Base-by-base conservation (phyloP, 2,113 vertebrate genomes). In the Pseudopodoces humilis region DNA sequence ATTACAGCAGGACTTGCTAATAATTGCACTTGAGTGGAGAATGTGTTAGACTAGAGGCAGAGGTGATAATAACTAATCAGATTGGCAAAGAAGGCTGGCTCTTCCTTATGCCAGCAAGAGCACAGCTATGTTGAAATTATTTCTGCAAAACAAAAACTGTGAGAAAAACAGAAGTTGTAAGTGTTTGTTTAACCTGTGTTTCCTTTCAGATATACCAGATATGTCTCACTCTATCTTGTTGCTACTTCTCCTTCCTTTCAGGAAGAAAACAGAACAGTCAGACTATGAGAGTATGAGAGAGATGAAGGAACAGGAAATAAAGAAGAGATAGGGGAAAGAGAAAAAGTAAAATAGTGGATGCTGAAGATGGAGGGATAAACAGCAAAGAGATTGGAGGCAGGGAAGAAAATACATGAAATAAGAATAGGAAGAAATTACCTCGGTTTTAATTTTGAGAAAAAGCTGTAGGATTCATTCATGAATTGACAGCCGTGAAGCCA, bases 171-270 rank as follows among this genome's bases (percentile, higher is more conserved):
- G 78, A 90, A 94, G 79, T 67, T 79, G 5, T 31, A 69, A 2
- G 0, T 19, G 15, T 65, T 78, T 64, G 30, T 44, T 78, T 49
- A n/a, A 75, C 44, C 68, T 28, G 6, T 24, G 41, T 83, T 95
- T 96, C 92, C 67, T 85, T 41, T 79, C 67, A 55, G 85, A 91
- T 81, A 90, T 24, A 84, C n/a, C 20, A 75, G 55, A 27, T 56
- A 31, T 0, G 2, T 69, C 85, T 85, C 79, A 59, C 43, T 41
- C 49, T 91, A 89, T 92, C 92, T 76, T 77, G 65, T 72, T 52
- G 47, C 12, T 83, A 52, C 50, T 80, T 93, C 79, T 94, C 87
- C 56, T 94, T 96, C 78, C 85, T 88, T 90, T 96, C 58, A 84
- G 74, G 59, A 33, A 77, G 31, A 88, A 80, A 71, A 47, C 33